These are phyloP conservation scores for Leptopilina boulardi DNA, from an alignment of 1,140 invertebrate species.

Conservation along the genomic window DNA sequence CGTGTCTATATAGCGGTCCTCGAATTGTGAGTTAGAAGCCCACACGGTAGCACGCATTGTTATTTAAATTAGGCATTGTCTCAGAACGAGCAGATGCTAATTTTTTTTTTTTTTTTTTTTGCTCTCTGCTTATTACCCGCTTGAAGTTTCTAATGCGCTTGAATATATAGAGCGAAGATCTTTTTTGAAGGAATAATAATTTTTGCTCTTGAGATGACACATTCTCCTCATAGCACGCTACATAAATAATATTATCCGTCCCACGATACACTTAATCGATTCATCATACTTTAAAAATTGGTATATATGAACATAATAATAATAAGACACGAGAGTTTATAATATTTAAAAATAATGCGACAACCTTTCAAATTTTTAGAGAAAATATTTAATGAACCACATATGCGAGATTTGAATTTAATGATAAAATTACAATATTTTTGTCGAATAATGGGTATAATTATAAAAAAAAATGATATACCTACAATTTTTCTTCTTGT, in stretches of 20 bases:
- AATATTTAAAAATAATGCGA: conserved; percentile 12
- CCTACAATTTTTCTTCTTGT: no score
- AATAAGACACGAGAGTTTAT: no score
- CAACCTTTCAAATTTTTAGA: no score
- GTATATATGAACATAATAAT: background rate
- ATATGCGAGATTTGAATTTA: no score
- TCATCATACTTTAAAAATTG: conserved; percentile 1
- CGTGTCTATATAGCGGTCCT: conserved; percentile 18
- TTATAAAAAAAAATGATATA: no score
- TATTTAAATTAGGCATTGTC: conserved; percentile 33
- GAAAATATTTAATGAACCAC: no score
- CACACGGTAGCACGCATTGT: conserved; percentile 32
- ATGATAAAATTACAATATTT: no score
- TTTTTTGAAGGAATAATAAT: conserved; percentile 12
- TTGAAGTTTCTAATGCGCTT: conserved; percentile 16
- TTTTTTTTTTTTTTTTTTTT: conserved; percentile 30
- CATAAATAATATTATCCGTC: background rate
- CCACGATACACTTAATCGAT: conserved; percentile 23
- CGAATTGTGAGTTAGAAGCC: conserved; percentile 22
- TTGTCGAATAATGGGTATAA: no score
- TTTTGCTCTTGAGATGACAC: conserved; percentile 14
- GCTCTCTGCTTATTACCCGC: conserved; percentile 22
- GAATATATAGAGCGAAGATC: conserved; percentile 28
- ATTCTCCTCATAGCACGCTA: background rate
- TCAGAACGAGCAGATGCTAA: conserved; percentile 25